Evolutionary conservation across 2,113 vertebrate genomes (phyloP), one percentile per base, ranked within the genome.

Genomic region (Corydoras maculifer): DNA sequence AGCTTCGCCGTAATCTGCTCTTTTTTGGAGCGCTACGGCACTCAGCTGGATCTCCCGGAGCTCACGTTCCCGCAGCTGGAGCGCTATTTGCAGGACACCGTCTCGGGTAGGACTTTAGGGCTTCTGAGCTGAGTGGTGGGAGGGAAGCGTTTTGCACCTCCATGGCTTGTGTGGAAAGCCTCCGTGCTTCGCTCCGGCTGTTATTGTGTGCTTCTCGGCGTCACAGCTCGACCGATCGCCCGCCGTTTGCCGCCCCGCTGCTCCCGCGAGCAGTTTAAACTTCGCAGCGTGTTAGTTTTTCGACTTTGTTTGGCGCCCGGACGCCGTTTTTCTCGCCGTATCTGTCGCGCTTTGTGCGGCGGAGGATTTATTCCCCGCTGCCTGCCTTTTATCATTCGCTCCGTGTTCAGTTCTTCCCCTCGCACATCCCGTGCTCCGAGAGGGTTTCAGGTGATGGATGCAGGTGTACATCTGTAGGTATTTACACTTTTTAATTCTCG

Each of bases 1-100:
- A 94, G 92, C 89, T 98, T 95, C 86, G 94, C 95, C 78, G 94
- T 95, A 35, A 91, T 98, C 73, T 98, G 95, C 82, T 98, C 94
- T 4, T 98, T 98, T 71, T 75, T 98, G 77, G 95, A 97, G 83
- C 91, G 94, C 2, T 98, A 97, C 78, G 95, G 94, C 60, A 87
- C 90, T 31, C 76, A 91, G 79, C 74, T 98, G 81, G 94, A 96
- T 72, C 82, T 98, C 61, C 94, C 95, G 62, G 94, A 96, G 87
- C 80, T 97, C 75, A 93, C 91, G 50, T 95, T 97, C 77, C 91
- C 95, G 0, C 93, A 94, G 89, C 90, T 98, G 89, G 95, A 97
- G 84, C 84, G 92, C 63, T 93, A 92, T 84, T 88, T 98, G 82
- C 93, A 89, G 85, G 91, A 93, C 81, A 91, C 88, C 79, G 82